A percentile compares a stretch with the other conserved stretches of the same genome.
phyloP scores from a whole-genome alignment of 2,888 invertebrate species.

The Drosophila austrosaltans region DNA sequence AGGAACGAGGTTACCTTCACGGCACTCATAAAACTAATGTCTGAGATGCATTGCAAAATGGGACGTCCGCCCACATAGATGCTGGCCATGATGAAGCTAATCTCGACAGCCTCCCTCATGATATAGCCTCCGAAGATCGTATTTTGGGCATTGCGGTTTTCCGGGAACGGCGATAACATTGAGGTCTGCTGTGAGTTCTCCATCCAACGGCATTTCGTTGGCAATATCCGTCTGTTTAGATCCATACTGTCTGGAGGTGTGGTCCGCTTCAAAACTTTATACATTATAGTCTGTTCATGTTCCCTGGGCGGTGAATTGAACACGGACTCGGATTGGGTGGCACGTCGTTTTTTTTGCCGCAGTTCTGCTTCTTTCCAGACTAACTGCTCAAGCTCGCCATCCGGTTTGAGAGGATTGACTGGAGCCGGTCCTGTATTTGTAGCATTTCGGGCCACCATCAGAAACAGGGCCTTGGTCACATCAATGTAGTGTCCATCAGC shows the following conservation, averaged over 20 bases:
- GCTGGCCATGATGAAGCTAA: slow-evolving; percentile 88
- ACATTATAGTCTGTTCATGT: slow-evolving; percentile 88
- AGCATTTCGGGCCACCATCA: slow-evolving; percentile 89
- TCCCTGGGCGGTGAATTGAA: slow-evolving; percentile 87
- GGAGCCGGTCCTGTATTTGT: slow-evolving; percentile 85
- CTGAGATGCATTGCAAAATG: slow-evolving; percentile 86
- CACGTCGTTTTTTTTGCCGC: slow-evolving; percentile 84
- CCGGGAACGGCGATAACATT: slow-evolving; percentile 86
- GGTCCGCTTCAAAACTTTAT: slow-evolving; percentile 87
- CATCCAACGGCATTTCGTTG: slow-evolving; percentile 87
- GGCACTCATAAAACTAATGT: slow-evolving; percentile 88
- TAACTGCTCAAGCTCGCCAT: slow-evolving; percentile 86
- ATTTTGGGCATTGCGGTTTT: slow-evolving; percentile 89
- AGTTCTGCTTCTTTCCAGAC: slow-evolving; percentile 86
- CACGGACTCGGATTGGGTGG: slow-evolving; percentile 85
- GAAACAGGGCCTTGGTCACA: slow-evolving; percentile 87
- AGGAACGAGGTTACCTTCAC: slow-evolving; percentile 89
- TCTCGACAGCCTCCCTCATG: slow-evolving; percentile 90
- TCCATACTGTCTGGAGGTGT: slow-evolving; percentile 84
- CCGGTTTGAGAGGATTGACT: slow-evolving; percentile 85
- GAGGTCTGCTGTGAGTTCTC: slow-evolving; percentile 85
- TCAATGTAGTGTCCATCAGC: slow-evolving; percentile 62
- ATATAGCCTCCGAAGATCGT: slow-evolving; percentile 91
- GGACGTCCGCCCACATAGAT: slow-evolving; percentile 86
- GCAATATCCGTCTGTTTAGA: slow-evolving; percentile 84